phyloP scores from a whole-genome alignment of 2,797 vertebrate genomes.

The Mus minutoides region DNA sequence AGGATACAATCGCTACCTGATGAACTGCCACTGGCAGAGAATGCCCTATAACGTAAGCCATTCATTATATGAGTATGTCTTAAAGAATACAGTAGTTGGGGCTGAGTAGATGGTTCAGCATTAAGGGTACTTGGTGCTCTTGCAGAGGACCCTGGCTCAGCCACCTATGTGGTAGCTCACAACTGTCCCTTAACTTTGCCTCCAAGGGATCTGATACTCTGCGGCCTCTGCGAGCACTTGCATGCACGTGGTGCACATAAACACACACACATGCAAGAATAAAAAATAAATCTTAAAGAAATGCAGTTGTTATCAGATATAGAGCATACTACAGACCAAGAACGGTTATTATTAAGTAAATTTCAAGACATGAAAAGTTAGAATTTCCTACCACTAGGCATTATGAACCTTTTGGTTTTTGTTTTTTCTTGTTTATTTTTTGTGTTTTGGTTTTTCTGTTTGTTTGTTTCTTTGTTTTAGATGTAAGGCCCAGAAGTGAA shows the following conservation, averaged over 20 bases:
- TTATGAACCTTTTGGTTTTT: background rate
- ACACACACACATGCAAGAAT: background rate
- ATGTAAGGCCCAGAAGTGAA: background rate
- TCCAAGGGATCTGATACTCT: too few relatives aligned
- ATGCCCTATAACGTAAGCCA: background rate
- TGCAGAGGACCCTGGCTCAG: background rate
- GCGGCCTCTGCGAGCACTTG: background rate
- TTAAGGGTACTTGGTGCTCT: background rate
- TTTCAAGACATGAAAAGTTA: background rate
- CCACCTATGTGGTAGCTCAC: background rate
- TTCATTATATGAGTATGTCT: background rate
- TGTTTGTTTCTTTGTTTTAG: background rate
- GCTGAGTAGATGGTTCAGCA: background rate
- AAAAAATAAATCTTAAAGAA: background rate
- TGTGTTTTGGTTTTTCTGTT: too few relatives aligned
- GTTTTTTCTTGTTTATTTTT: too few relatives aligned
- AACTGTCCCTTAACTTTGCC: background rate
- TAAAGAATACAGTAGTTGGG: background rate
- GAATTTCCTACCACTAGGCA: background rate
- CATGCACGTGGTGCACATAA: too few relatives aligned
- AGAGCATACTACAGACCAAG: background rate
- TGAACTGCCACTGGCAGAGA: too few relatives aligned
- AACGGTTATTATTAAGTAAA: conserved; percentile 7
- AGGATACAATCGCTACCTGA: too few relatives aligned
- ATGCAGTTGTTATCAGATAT: background rate